Evolutionary conservation across 2,797 vertebrate species (phyloP).

Genomic region (Hoplostethus mediterraneus): DNA sequence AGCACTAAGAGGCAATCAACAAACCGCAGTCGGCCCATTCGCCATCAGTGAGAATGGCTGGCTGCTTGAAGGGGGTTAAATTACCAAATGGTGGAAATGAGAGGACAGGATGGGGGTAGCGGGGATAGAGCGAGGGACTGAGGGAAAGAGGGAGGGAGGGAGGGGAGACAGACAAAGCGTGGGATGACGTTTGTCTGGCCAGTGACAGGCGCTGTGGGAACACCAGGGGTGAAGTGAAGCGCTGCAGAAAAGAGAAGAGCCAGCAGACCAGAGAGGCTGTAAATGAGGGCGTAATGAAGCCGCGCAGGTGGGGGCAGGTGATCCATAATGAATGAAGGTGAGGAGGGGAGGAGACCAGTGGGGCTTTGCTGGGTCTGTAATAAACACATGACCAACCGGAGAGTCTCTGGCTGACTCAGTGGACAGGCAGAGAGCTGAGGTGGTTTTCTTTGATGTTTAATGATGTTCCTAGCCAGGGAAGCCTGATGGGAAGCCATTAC

Average conservation of each 20-base stretch:
- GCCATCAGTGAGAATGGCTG: constrained; percentile 42
- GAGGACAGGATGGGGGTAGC: constrained; percentile 16
- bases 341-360: constrained; percentile 45
- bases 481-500: constrained; percentile 12
- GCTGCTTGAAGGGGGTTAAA: constrained; percentile 55
- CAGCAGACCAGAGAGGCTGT: constrained; percentile 73
- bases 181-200: constrained; percentile 35
- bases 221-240: constrained; percentile 54
- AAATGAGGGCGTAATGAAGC: constrained; percentile 84
- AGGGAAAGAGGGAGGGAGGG: constrained; percentile 16
- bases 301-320: constrained; percentile 76
- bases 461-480: constrained; percentile 29
- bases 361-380: constrained; percentile 52
- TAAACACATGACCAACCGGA: constrained; percentile 54
- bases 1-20: constrained; percentile 78
- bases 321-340: constrained; percentile 82
- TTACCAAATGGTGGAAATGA: constrained; percentile 58
- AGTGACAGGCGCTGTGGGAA: constrained; percentile 57
- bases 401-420: constrained; percentile 30
- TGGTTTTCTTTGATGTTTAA: constrained; percentile 47
- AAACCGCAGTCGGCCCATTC: constrained; percentile 65
- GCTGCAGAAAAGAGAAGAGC: constrained; percentile 65
- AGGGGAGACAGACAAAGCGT: constrained; percentile 56
- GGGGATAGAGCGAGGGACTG: neutral
- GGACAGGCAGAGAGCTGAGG: constrained; percentile 27